Base-by-base conservation (phyloP, 2,113 vertebrate genomes). In the Carettochelys insculpta region DNA sequence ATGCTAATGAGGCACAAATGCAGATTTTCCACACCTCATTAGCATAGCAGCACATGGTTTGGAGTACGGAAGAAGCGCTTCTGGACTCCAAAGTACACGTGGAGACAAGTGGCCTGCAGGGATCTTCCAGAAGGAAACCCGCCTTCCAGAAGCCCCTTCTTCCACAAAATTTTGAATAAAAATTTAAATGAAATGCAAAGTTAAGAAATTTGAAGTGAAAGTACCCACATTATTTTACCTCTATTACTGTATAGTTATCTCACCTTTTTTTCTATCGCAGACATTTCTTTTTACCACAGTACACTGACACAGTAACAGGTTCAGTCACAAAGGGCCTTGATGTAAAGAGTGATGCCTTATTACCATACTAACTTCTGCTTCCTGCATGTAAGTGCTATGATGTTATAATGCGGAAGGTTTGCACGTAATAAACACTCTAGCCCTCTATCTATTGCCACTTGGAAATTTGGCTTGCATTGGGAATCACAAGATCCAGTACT, bases 351-450 rank as follows among this genome's bases (percentile, higher is more conserved):
- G 47, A 73, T n/a, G 43, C 38, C 8, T 82, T 82, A 75, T 80
- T 86, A 73, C n/a, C 61, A 50, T 1, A 71, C 80, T 5, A 58
- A 77, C 38, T 5, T 71, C 83, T 80, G 56, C 13, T 38, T 53
- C 31, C 38, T 31, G 31, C 6, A 5, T 10, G 19, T 38, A 65
- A 65, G 17, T 54, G 11, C 56, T 75, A 19, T 27, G 82, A 53
- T 31, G 34, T 43, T 52, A 11, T 83, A 65, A 29, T 13, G 20
- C 1, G 14, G 25, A 22, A 43, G 22, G 71, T 45, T 41, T 73
- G 71, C 20, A 73, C 45, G 24, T 12, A 48, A 13, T 14, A 31
- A 3, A 29, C 0, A 8, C 31, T 56, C 16, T 88, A 0, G 0
- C 5, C 12, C 2, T 22, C 17, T 25, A 20, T 17, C 80, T 87